These are phyloP conservation scores for Peucedramus taeniatus DNA, from an alignment of 2,113 vertebrate genomes.

Conservation along the genomic window DNA sequence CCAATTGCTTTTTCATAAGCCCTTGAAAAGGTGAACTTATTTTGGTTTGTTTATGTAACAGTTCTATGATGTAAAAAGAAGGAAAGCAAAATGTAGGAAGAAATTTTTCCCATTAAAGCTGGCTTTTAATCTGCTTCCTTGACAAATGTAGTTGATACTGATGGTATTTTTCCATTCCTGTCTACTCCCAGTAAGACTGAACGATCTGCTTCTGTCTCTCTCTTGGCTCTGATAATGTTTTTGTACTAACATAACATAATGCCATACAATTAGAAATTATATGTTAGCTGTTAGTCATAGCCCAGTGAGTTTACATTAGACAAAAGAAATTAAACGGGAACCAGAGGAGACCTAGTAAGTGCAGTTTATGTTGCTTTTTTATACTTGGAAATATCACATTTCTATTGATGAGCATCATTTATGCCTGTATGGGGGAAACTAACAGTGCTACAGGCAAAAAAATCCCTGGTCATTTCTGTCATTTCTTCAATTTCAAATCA, in stretches of 20 bases:
- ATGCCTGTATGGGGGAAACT: constrained; percentile 1
- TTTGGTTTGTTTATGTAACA: constrained; percentile 40
- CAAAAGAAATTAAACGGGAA: constrained; percentile 72
- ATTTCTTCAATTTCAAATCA: not conserved
- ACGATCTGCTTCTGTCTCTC: constrained; percentile 37
- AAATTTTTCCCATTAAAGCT: constrained; percentile 29
- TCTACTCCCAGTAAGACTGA: constrained; percentile 53
- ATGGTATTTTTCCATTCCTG: constrained; percentile 55
- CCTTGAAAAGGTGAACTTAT: not conserved
- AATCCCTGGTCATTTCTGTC: constrained; percentile 26
- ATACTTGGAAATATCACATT: constrained; percentile 45
- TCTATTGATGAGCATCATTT: constrained; percentile 61
- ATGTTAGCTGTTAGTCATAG: constrained; percentile 72
- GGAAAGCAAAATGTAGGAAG: not conserved
- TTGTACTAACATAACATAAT: constrained; percentile 69
- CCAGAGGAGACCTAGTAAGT: constrained; percentile 57
- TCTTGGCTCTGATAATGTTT: constrained; percentile 64
- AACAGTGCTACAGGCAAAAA: constrained; percentile 34
- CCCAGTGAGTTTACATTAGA: constrained; percentile 75
- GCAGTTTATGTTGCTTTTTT: constrained; percentile 39
- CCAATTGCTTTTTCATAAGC: constrained; percentile 5
- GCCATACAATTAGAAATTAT: constrained; percentile 73
- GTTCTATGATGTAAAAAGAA: not conserved
- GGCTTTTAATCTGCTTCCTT: constrained; percentile 54
- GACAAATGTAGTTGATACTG: constrained; percentile 44